Base-by-base conservation (phyloP, 2,113 vertebrate genomes). In the Lethenteron camtschaticum region DNA sequence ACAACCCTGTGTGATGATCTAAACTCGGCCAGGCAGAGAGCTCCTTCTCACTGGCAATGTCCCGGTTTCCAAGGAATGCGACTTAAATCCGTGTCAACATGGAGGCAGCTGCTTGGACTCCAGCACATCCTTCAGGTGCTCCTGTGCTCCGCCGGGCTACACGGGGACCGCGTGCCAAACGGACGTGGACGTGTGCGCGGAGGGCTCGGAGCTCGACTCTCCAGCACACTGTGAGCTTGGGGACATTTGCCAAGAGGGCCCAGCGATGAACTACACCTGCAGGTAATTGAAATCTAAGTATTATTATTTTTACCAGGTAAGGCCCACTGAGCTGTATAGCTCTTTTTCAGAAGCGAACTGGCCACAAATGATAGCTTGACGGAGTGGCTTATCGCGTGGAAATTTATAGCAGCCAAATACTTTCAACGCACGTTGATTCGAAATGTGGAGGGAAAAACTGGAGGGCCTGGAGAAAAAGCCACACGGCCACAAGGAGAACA, bases 151-250 rank as follows among this genome's bases (percentile, higher is more conserved):
- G 57, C 78, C 76, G 3, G 83, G 84, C 11, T 85, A 81, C 75
- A 75, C 71, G 56, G 83, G 82, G 24, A 77, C 76, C 72, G 81
- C 80, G 72, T 88, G 84, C 77, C 83, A 85, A 81, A 76, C 82
- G 70, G 81, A 86, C 56, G 56, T 73, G 68, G 81, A 86, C 56
- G 56, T 73, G 68, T 76, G 73, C 71, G 68, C 16, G 69, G 70
- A 77, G 20, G 9, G 11, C 66, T 0, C 56, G 59, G 55, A 73
- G 68, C 55, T 69, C 74, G 2, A 9, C 20, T 57, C 56, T 74
- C 10, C 79, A 41, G 41, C 41, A 5, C 41, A 41, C 41, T 41
- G 76, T 69, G 72, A 75, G 72, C 77, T 77, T 10, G 74, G 69
- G 74, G 73, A 75, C 0, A 71, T 76, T 20, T 78, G 76, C 72